Percentiles rank a stretch among this genome's conserved stretches.
Conservation (phyloP, 2,797 vertebrate species). For the Limosa lapponica region DNA sequence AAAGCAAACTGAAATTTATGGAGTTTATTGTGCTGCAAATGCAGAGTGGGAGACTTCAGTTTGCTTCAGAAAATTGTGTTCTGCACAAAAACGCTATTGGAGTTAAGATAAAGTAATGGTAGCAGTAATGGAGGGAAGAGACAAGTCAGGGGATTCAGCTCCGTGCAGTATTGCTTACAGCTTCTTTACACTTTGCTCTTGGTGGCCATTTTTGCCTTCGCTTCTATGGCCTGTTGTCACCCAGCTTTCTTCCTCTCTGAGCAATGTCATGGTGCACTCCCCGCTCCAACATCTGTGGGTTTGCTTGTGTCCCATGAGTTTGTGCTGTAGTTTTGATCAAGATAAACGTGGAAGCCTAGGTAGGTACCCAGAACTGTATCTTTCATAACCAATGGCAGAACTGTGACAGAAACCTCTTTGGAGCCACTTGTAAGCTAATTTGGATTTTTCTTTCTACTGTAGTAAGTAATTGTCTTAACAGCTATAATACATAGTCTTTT, state of each 20-base stretch:
- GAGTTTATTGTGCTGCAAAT: neutral
- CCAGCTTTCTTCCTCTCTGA: neutral
- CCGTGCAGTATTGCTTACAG: neutral
- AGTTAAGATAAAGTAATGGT: neutral
- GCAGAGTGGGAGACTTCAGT: neutral
- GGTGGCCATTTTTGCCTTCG: neutral
- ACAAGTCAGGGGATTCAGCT: neutral
- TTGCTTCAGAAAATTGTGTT: neutral
- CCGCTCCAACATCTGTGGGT: rapidly evolving
- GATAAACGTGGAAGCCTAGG: neutral
- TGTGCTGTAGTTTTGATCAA: neutral
- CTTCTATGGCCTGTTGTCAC: neutral
- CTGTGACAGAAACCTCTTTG: neutral
- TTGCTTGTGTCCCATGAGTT: neutral
- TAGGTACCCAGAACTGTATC: neutral
- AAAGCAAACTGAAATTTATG: neutral
- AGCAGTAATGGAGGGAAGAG: neutral
- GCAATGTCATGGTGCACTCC: neutral
- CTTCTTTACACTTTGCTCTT: neutral
- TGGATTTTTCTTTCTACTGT: neutral
- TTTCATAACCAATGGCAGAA: neutral
- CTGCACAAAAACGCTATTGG: neutral
- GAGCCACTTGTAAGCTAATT: neutral
- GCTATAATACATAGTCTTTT: neutral
- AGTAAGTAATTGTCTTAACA: neutral